Percentiles rank a stretch among this genome's conserved stretches.
Evolutionary conservation across 2,888 invertebrate genomes (phyloP).

Genomic region (Drosophila emarginata): DNA sequence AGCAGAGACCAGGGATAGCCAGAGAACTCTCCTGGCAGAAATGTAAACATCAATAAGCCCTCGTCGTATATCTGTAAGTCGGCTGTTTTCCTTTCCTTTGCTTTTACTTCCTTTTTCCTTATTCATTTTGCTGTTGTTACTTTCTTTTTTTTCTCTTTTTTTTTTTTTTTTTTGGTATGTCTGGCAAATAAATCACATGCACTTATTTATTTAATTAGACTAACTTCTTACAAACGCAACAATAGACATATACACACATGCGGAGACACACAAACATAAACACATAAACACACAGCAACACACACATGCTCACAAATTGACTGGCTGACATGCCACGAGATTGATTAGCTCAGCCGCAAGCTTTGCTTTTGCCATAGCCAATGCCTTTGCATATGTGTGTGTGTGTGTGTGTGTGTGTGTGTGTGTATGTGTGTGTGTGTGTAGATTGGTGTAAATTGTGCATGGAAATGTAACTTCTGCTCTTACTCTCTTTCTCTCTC

Average conservation of each 20-base stretch:
- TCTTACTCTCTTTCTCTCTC: slow-evolving; percentile 15
- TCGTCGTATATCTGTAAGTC: slow-evolving; percentile 41
- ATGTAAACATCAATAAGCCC: slow-evolving; percentile 51
- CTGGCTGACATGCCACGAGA: slow-evolving; percentile 76
- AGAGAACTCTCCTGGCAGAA: slow-evolving; percentile 20
- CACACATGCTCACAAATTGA: slow-evolving; percentile 66
- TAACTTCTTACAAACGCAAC: slow-evolving; percentile 76
- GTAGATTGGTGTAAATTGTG: slow-evolving; percentile 75
- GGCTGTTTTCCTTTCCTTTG: neutral
- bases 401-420: slow-evolving; percentile 12
- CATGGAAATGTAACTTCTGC: slow-evolving; percentile 78
- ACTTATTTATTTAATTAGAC: slow-evolving; percentile 78
- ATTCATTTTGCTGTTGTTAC: neutral
- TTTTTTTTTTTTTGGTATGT: slow-evolving; percentile 29
- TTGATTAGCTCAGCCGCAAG: slow-evolving; percentile 72
- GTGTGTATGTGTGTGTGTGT: slow-evolving; percentile 42
- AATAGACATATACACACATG: slow-evolving; percentile 63
- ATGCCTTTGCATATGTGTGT: slow-evolving; percentile 4
- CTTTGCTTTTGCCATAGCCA: slow-evolving; percentile 48
- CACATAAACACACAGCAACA: slow-evolving; percentile 4
- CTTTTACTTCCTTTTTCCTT: slow-evolving; percentile 16
- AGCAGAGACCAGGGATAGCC: neutral
- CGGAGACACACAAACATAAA: neutral
- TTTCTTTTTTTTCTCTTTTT: neutral
- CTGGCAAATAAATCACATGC: slow-evolving; percentile 75